phyloP scores from a whole-genome alignment of 1,140 invertebrate genomes.

The Trichonephila clavipes region DNA sequence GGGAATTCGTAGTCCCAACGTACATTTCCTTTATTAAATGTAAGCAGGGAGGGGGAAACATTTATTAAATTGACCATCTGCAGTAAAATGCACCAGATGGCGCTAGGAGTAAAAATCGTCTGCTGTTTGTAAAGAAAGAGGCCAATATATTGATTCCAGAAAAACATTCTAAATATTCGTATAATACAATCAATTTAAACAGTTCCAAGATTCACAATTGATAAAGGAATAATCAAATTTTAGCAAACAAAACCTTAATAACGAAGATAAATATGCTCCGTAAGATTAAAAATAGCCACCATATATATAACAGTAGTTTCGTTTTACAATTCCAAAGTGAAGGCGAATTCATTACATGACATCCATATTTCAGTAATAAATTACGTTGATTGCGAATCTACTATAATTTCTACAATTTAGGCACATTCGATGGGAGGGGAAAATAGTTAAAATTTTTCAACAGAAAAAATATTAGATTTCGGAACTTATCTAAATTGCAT shows the following conservation, averaged over 20 bases:
- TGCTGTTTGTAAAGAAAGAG: background rate
- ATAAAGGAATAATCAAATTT: background rate
- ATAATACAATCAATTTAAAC: no score
- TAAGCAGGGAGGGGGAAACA: background rate
- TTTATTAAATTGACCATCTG: conserved; percentile 73
- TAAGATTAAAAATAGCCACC: background rate
- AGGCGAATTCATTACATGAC: no score
- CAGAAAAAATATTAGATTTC: no score
- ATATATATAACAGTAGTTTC: no score
- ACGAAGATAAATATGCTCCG: background rate
- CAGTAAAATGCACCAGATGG: conserved; percentile 57
- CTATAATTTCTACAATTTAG: no score
- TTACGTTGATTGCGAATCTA: no score
- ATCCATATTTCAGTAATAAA: no score
- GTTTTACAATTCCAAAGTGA: no score
- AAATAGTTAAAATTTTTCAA: no score
- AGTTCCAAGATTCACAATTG: no score
- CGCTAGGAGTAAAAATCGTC: conserved; percentile 36
- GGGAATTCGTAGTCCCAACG: conserved; percentile 52
- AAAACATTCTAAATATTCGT: background rate
- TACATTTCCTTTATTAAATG: conserved; percentile 66
- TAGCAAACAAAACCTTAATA: background rate
- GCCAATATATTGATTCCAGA: conserved; percentile 41
- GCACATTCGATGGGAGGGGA: no score
- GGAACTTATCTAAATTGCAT: no score